phyloP scores from a whole-genome alignment of 2,888 invertebrate species.

The Macaria liturata region DNA sequence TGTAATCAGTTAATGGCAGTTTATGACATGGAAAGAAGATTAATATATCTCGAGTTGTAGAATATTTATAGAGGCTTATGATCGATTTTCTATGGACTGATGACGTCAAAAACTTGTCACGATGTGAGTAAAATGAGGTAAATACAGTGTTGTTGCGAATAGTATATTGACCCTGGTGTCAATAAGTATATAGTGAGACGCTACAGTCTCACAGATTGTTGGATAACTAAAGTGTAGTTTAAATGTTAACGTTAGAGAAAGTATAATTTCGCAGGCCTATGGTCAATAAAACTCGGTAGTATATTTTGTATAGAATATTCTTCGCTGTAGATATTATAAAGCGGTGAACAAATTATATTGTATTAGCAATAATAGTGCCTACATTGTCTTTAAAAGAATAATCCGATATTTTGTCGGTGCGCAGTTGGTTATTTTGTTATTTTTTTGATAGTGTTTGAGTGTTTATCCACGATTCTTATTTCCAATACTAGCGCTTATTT shows the following conservation, averaged over 20 bases:
- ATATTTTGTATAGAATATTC: slow-evolving; percentile 79
- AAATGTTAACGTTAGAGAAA: slow-evolving; percentile 74
- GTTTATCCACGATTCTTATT: slow-evolving; percentile 59
- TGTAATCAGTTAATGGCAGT: too few species aligned
- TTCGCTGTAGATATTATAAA: slow-evolving; percentile 71
- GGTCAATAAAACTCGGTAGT: slow-evolving; percentile 77
- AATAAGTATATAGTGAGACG: slow-evolving; percentile 5
- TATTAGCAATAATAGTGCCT: slow-evolving; percentile 82
- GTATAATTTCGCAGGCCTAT: slow-evolving; percentile 63
- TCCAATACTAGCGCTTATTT: slow-evolving; percentile 46
- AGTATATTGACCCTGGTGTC: background rate
- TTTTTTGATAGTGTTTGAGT: slow-evolving; percentile 72
- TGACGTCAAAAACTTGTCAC: too few species aligned
- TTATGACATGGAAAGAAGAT: too few species aligned
- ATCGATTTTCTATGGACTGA: too few species aligned
- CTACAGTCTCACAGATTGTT: slow-evolving; percentile 48
- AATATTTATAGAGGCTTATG: too few species aligned
- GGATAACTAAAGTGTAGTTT: slow-evolving; percentile 60
- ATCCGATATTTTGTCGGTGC: slow-evolving; percentile 53
- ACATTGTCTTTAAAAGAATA: slow-evolving; percentile 77
- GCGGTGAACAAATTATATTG: slow-evolving; percentile 73
- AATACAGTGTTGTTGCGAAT: too few species aligned
- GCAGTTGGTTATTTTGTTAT: slow-evolving; percentile 73
- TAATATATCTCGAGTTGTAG: too few species aligned
- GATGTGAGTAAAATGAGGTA: too few species aligned